Evolutionary conservation across 2,797 vertebrate species (phyloP).

Genomic region (Anguilla anguilla): DNA sequence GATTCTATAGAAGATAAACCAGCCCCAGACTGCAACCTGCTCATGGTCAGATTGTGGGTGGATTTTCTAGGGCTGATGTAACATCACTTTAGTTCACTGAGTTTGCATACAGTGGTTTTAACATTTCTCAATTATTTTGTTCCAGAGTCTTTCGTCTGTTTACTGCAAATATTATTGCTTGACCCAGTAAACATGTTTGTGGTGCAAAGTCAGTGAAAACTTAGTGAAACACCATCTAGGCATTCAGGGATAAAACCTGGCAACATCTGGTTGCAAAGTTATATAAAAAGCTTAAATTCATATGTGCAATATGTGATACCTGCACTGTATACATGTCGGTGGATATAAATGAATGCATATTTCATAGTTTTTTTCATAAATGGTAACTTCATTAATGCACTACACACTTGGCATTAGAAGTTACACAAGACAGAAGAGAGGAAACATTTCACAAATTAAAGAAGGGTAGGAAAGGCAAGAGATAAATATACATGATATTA

Average conservation of each 20-base stretch:
- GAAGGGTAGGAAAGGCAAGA: neutral
- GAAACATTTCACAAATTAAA: neutral
- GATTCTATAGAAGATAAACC: neutral
- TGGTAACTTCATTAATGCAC: no score
- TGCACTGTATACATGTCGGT: neutral
- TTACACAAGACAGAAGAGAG: neutral
- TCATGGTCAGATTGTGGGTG: neutral
- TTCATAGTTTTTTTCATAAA: no score
- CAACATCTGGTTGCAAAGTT: no score
- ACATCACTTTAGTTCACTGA: no score
- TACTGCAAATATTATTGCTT: no score
- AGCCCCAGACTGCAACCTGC: neutral
- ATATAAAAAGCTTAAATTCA: neutral
- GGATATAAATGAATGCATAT: neutral
- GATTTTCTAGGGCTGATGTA: neutral
- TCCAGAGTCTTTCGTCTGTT: no score
- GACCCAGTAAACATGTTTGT: no score
- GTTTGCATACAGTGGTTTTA: no score
- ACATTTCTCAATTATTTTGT: no score
- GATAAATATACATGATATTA: slow-evolving; percentile 54
- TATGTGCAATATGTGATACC: neutral
- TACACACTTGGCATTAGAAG: neutral
- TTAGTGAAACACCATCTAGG: no score
- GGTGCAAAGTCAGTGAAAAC: no score
- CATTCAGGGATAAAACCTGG: no score